Percentiles rank a stretch among this genome's conserved stretches.
phyloP scores from a whole-genome alignment of 2,113 vertebrate genomes.

The Alexandromys fortis region DNA sequence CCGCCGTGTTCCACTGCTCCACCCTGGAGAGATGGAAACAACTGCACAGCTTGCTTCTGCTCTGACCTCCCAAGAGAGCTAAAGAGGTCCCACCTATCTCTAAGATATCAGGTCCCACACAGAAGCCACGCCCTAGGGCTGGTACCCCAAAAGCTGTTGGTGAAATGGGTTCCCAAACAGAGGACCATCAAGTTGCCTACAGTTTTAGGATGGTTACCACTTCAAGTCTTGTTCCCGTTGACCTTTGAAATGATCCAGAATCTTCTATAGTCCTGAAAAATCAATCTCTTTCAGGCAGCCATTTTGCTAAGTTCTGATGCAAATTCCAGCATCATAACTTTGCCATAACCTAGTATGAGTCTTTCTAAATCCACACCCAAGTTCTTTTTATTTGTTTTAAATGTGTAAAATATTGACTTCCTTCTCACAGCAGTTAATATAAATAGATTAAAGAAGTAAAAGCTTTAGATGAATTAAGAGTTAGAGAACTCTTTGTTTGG shows the following conservation, averaged over 20 bases:
- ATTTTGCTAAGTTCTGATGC: conserved; percentile 35
- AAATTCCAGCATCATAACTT: not conserved
- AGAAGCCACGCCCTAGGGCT: too few relatives aligned
- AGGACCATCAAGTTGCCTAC: not conserved
- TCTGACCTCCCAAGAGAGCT: too few relatives aligned
- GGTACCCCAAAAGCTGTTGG: too few relatives aligned
- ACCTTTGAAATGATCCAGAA: not conserved
- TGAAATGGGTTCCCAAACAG: too few relatives aligned
- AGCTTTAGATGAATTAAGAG: not conserved
- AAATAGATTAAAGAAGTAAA: not conserved
- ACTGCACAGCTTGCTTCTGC: too few relatives aligned
- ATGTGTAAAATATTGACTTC: not conserved
- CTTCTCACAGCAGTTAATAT: not conserved
- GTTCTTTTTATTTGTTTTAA: conserved; percentile 29
- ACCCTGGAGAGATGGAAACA: too few relatives aligned
- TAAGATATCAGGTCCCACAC: too few relatives aligned
- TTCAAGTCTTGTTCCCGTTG: not conserved
- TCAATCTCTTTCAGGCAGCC: not conserved
- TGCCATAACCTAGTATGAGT: not conserved
- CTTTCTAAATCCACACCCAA: not conserved
- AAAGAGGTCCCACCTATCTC: too few relatives aligned
- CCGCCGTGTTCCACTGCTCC: too few relatives aligned
- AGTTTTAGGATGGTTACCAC: conserved; percentile 7
- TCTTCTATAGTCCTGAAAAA: not conserved
- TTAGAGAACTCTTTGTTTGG: not conserved